Evolutionary conservation across 2,888 invertebrate species (phyloP).

Genomic region (Drosophila pseudotakahashii): DNA sequence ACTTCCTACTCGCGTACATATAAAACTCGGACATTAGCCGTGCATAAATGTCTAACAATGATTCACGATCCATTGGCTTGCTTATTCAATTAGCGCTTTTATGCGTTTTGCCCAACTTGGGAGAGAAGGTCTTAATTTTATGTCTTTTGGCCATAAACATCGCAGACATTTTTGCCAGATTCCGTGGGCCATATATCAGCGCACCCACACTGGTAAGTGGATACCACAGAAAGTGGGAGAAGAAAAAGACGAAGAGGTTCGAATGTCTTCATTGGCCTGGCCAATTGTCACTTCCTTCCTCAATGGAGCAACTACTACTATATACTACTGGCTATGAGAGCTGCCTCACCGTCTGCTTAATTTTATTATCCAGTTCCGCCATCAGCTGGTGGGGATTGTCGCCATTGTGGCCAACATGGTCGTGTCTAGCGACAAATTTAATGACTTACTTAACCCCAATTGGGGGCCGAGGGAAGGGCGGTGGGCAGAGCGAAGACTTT

Average conservation of each 20-base stretch:
- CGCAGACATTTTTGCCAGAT: constrained; percentile 44
- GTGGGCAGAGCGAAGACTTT: constrained; percentile 39
- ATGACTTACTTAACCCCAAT: constrained; percentile 81
- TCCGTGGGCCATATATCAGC: constrained; percentile 32
- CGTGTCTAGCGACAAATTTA: constrained; percentile 83
- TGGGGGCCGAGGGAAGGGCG: constrained; percentile 30
- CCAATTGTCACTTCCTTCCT: constrained; percentile 66
- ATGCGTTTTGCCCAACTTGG: constrained; percentile 69
- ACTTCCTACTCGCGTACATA: constrained; percentile 21
- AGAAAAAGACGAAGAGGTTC: neutral
- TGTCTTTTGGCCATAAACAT: constrained; percentile 67
- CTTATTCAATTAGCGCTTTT: constrained; percentile 80
- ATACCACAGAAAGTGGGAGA: neutral
- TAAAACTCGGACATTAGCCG: constrained; percentile 37
- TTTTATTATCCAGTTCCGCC: constrained; percentile 77
- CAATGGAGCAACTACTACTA: constrained; percentile 40
- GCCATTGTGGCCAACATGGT: constrained; percentile 72
- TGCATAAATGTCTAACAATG: constrained; percentile 61
- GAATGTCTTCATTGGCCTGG: constrained; percentile 41
- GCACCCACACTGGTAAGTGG: constrained; percentile 37
- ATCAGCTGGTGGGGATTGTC: constrained; percentile 68
- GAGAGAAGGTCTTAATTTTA: constrained; percentile 61
- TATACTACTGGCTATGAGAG: constrained; percentile 12
- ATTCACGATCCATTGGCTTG: constrained; percentile 66
- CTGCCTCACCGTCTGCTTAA: constrained; percentile 58